These are phyloP conservation scores for Gambusia yucatana DNA, from an alignment of 2,797 vertebrate genomes.

Conservation along the genomic window DNA sequence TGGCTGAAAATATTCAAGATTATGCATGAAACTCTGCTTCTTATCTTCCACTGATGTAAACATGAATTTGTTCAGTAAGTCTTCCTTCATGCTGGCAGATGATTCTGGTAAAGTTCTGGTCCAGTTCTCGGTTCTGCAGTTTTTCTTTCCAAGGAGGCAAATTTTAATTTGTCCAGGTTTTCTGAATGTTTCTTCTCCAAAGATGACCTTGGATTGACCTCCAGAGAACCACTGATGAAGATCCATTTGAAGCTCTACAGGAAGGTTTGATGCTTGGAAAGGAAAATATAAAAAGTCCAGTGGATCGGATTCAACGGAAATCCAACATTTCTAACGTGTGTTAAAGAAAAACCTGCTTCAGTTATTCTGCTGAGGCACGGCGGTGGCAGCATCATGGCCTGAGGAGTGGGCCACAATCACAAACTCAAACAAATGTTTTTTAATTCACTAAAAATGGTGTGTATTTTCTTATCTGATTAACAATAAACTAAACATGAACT, in stretches of 20 bases:
- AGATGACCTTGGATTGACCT: background rate
- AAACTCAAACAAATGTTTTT: background rate
- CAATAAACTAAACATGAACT: background rate
- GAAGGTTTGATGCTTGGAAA: background rate
- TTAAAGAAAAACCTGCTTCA: background rate
- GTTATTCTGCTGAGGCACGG: background rate
- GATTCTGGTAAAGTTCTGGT: background rate
- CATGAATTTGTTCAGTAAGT: background rate
- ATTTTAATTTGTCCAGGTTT: background rate
- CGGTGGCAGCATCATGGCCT: background rate
- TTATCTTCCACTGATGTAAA: background rate
- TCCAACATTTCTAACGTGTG: background rate
- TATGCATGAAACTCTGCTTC: background rate
- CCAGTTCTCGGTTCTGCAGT: background rate
- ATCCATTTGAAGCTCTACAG: too few relatives aligned
- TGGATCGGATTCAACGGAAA: background rate
- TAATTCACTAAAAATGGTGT: background rate
- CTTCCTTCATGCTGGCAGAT: background rate
- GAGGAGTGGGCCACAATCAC: background rate
- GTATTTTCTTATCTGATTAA: background rate
- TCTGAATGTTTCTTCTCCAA: background rate
- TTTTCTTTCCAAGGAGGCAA: background rate
- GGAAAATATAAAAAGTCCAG: background rate
- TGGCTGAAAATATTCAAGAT: background rate
- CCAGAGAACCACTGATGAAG: background rate